phyloP scores from a whole-genome alignment of 2,113 vertebrate species.

The Formicarius rufipectus region DNA sequence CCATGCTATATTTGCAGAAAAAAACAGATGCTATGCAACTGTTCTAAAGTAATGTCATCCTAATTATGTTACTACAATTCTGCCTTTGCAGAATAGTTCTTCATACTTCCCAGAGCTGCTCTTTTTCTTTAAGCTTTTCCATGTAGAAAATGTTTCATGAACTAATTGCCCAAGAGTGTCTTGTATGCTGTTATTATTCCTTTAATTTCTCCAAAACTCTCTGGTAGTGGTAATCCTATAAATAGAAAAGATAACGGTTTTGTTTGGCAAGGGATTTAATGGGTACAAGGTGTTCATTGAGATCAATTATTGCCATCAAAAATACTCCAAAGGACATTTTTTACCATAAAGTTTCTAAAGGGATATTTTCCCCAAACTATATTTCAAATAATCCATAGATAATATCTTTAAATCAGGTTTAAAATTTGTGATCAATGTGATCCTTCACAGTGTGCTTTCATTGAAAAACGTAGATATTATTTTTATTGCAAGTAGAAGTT shows the following conservation, averaged over 20 bases:
- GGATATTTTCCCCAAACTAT: background rate
- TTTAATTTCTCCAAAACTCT: background rate
- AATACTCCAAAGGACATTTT: background rate
- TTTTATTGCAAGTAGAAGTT: background rate
- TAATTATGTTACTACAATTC: background rate
- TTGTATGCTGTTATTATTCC: background rate
- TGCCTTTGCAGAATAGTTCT: background rate
- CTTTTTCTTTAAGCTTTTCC: background rate
- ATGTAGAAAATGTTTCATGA: background rate
- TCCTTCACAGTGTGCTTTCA: background rate
- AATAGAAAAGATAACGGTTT: background rate
- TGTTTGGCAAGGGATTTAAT: background rate
- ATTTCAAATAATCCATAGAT: background rate
- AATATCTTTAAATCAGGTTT: background rate
- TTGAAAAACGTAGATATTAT: background rate
- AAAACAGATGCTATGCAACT: background rate
- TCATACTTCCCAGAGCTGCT: background rate
- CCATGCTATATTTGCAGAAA: background rate
- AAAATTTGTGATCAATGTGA: background rate
- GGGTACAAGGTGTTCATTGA: background rate
- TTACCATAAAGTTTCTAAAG: background rate
- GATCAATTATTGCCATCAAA: background rate
- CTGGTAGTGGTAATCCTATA: background rate
- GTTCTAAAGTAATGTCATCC: background rate
- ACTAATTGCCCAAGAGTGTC: background rate